Percentiles rank a stretch among this genome's conserved stretches.
Conservation (phyloP, 2,888 invertebrate species). For the Amphipoea lucens region DNA sequence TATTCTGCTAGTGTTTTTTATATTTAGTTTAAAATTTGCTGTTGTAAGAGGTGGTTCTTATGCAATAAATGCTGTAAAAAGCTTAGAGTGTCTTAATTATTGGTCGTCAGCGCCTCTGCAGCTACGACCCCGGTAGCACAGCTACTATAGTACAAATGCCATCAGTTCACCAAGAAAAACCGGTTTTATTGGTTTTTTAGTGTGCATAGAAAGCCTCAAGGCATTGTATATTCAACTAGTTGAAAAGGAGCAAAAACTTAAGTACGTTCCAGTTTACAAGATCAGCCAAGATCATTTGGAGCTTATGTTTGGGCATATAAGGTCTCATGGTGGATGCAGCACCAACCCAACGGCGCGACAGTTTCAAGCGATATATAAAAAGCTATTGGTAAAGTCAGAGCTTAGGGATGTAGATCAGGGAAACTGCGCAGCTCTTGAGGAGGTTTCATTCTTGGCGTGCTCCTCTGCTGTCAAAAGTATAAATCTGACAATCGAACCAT, state of each 20-base stretch:
- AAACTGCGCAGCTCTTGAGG: slow-evolving; percentile 20
- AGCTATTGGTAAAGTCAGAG: slow-evolving; percentile 44
- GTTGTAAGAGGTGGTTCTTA: too few species aligned
- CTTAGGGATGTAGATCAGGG: slow-evolving; percentile 25
- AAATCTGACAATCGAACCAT: slow-evolving; percentile 27
- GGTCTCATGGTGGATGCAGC: slow-evolving; percentile 28
- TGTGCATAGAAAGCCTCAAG: slow-evolving; percentile 22
- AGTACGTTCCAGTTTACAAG: slow-evolving; percentile 25
- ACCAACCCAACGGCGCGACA: slow-evolving; percentile 52
- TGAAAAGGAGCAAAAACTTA: slow-evolving; percentile 16
- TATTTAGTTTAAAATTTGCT: too few species aligned
- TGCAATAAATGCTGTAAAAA: too few species aligned
- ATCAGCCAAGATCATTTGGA: slow-evolving; percentile 30
- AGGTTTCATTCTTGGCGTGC: slow-evolving; percentile 6
- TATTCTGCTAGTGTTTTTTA: too few species aligned
- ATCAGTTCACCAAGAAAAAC: not conserved
- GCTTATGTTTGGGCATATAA: slow-evolving; percentile 34
- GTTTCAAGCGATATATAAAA: slow-evolving; percentile 57
- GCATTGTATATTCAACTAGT: slow-evolving; percentile 13
- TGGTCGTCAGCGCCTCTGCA: too few species aligned
- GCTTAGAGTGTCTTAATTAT: too few species aligned
- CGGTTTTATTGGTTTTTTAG: slow-evolving; percentile 6
- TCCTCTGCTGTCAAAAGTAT: slow-evolving; percentile 25
- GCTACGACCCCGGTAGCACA: too few species aligned
- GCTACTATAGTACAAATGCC: not conserved